phyloP scores from a whole-genome alignment of 2,113 vertebrate genomes.

The Pipra filicauda region DNA sequence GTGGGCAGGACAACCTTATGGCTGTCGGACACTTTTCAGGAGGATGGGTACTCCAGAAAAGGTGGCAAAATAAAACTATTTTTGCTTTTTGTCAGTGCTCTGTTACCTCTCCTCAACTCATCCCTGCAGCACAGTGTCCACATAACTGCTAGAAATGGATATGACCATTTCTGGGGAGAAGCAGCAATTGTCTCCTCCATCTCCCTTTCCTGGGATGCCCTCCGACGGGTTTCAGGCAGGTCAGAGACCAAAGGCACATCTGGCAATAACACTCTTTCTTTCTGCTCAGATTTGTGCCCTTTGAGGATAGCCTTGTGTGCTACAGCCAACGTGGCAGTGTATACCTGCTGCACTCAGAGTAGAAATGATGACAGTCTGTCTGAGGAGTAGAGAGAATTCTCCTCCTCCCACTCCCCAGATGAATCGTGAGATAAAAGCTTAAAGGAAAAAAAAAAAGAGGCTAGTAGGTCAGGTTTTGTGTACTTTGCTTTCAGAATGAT shows the following conservation, averaged over 20 bases:
- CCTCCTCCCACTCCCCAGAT: neutral
- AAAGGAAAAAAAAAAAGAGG: neutral
- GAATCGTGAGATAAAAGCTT: conserved; percentile 52
- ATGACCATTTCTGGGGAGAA: neutral
- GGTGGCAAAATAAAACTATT: neutral
- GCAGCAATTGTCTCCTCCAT: neutral
- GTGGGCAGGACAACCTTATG: neutral
- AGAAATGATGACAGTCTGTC: conserved; percentile 47
- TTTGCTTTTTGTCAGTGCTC: neutral
- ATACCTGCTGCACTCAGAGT: neutral
- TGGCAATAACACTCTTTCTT: neutral
- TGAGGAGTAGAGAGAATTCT: conserved; percentile 43
- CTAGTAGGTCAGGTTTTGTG: conserved; percentile 64
- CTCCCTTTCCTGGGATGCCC: neutral
- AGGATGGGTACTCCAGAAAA: neutral
- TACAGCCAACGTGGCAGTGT: neutral
- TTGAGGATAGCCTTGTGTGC: neutral
- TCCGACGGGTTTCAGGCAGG: neutral
- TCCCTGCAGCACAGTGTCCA: neutral
- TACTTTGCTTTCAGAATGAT: conserved; percentile 55
- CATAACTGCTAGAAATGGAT: neutral
- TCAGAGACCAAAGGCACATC: neutral
- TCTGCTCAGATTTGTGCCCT: neutral
- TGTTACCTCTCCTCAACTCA: neutral
- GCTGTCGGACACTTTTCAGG: neutral